Percentiles rank a stretch among this genome's conserved stretches.
Evolutionary conservation across 2,113 vertebrate species (phyloP).

Genomic region (Rhabdornis inornatus): DNA sequence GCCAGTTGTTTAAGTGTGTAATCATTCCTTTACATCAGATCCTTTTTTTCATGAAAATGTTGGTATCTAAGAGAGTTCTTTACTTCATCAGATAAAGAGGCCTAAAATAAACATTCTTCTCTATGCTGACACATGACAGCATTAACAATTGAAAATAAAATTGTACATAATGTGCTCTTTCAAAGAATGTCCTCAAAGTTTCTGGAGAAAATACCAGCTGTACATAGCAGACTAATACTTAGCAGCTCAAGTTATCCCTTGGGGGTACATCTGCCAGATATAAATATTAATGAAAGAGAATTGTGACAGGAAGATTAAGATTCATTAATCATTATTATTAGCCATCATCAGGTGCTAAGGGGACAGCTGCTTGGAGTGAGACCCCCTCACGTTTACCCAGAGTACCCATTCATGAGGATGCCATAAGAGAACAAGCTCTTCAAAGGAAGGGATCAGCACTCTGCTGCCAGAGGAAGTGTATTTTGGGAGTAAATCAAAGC

Average conservation of each 20-base stretch:
- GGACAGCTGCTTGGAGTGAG: constrained; percentile 10
- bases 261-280: constrained; percentile 53
- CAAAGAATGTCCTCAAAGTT: constrained; percentile 17
- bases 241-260: not conserved
- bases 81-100: not conserved
- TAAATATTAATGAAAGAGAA: constrained; percentile 54
- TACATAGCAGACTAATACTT: not conserved
- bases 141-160: constrained; percentile 9
- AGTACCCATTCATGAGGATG: not conserved
- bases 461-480: not conserved
- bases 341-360: not conserved
- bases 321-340: constrained; percentile 57
- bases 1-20: not conserved
- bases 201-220: constrained; percentile 45
- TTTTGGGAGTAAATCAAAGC: not conserved
- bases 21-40: not conserved
- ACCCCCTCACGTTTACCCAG: not conserved
- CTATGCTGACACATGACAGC: not conserved
- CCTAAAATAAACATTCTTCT: constrained; percentile 12
- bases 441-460: not conserved
- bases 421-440: not conserved
- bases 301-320: constrained; percentile 29
- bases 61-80: not conserved
- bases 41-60: not conserved
- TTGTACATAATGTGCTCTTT: not conserved